Base-by-base conservation (phyloP, 2,797 vertebrate species). In the Acanthopagrus latus region DNA sequence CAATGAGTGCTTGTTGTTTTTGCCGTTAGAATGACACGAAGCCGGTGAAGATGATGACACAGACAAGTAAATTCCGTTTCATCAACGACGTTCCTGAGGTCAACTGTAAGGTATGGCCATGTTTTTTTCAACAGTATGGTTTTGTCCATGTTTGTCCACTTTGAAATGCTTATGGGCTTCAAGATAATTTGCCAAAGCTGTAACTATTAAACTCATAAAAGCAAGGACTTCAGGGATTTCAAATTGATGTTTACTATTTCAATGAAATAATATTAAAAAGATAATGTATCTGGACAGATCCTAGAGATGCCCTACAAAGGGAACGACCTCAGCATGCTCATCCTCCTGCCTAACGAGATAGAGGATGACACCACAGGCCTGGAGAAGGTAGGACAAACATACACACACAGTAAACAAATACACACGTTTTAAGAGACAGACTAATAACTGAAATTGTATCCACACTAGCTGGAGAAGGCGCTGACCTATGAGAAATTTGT, bases 1-100 rank as follows among this genome's bases (percentile, higher is more conserved):
- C 29, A 1, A 3, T 29, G 5, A 33, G 17, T 52, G 23, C 14
- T 17, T 54, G 12, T 43, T 59, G 1, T 76, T 9, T 74, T 57
- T 71, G 9, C 9, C 63, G 16, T 3, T 84, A 96, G 97, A 90
- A 90, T 0, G 90, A 96, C 12, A 93, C 81, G 0, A 96, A 89
- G 72, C 79, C 90, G 0, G 96, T 97, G 84, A 94, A 95, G 88
- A 97, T 97, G 96, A 98, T 98, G 97, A 65, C 9, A 25, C 93
- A 92, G 77, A 88, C 92, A 51, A 83, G 59, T 1, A 78, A 0
- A 33, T 33, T 33, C 29, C 29, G 87, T 5, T 64, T 94, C 38
- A 64, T 84, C 17, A 87, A 81, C 17, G 79, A 33, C 33, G 29
- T 97, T 43, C 69, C 83, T 0, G 96, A 96, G 3, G 25, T 85